A percentile compares a stretch with the other conserved stretches of the same genome.
Conservation (phyloP, 2,113 vertebrate genomes). For the Lophotis ruficrista region DNA sequence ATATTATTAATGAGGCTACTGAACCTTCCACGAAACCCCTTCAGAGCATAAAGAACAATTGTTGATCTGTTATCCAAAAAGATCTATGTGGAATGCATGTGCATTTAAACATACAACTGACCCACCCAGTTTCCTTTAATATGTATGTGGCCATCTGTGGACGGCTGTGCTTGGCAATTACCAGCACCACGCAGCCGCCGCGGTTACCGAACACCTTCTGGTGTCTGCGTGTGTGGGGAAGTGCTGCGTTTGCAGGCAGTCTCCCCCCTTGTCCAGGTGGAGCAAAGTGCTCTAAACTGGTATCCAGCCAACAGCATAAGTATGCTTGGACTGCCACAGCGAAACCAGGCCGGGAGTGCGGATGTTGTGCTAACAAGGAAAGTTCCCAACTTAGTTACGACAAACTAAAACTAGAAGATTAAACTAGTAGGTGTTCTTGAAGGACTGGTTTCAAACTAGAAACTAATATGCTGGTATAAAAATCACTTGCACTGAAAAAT, state of each 20-base stretch:
- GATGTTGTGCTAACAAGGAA: neutral
- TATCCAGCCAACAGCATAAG: neutral
- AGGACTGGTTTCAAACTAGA: neutral
- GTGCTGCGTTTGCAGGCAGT: neutral
- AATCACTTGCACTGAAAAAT: conserved; percentile 27
- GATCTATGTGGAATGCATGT: rapidly evolving
- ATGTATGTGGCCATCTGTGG: neutral
- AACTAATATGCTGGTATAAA: conserved; percentile 26
- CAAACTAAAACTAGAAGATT: neutral
- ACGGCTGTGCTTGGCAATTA: neutral
- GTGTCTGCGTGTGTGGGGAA: neutral
- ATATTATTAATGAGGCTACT: neutral
- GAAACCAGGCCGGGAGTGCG: neutral
- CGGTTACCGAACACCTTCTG: neutral
- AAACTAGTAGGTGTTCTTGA: neutral
- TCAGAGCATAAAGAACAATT: neutral
- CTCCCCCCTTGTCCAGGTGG: neutral
- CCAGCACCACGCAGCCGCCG: neutral
- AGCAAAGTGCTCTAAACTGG: neutral
- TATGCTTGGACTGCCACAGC: neutral
- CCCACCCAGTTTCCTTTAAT: neutral
- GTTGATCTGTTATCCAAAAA: neutral
- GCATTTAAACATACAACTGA: neutral
- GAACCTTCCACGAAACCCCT: neutral
- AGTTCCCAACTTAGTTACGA: neutral